A percentile compares a stretch with the other conserved stretches of the same genome.
Evolutionary conservation across 37 sponge, comb jelly and placozoan genomes (phyloP).

Genomic region (Halichondria panicea): DNA sequence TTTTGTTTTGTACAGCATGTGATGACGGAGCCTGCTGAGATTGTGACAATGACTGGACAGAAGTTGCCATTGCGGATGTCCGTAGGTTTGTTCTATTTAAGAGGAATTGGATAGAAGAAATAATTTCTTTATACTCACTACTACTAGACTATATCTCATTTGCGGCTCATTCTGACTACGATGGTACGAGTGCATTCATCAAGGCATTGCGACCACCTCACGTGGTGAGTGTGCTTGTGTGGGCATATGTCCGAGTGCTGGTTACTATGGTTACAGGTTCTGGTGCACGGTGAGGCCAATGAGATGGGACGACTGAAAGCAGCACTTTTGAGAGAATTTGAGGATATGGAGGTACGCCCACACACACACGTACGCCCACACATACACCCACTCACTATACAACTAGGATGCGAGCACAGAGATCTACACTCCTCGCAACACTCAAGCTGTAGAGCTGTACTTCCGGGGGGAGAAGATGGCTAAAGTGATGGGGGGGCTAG

Average conservation of each 20-base stretch:
- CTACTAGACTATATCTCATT: conserved; percentile 93
- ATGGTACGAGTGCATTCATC: conserved; percentile 92
- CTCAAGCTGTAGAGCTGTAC: conserved; percentile 90
- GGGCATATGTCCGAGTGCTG: neutral
- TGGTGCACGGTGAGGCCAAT: conserved; percentile 97
- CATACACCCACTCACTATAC: neutral
- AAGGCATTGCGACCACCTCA: conserved; percentile 86
- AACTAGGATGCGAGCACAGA: conserved; percentile 50
- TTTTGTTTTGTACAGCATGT: conserved; percentile 56
- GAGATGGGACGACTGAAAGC: conserved; percentile 89
- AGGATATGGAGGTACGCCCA: conserved; percentile 56
- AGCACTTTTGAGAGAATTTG: conserved; percentile 86
- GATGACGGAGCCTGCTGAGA: conserved; percentile 91
- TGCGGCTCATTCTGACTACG: conserved; percentile 96
- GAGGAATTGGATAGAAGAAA: neutral
- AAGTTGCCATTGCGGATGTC: conserved; percentile 88
- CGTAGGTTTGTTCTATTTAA: conserved; percentile 58
- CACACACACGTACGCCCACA: no score
- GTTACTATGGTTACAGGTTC: conserved; percentile 48
- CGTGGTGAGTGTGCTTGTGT: conserved; percentile 38
- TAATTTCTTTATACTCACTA: neutral
- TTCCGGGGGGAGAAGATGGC: conserved; percentile 99
- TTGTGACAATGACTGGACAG: conserved; percentile 85
- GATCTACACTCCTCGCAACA: conserved; percentile 90
- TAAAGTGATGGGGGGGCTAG: conserved; percentile 94